Base-by-base conservation (phyloP, 2,888 invertebrate species). In the Dasysyrphus albostriatus region DNA sequence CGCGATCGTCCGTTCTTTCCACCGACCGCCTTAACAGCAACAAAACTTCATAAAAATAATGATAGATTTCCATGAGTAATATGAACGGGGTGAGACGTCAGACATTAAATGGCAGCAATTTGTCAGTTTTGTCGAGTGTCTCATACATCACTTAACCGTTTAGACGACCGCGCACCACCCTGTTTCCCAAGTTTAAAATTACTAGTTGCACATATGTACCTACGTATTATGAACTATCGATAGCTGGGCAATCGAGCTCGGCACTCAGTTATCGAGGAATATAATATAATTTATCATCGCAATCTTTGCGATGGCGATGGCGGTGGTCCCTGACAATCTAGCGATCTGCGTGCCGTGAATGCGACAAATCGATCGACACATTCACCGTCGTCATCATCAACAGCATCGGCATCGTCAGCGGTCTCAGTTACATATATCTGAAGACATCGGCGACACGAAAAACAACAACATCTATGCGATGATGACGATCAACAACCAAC, bases 221-320 rank as follows among this genome's bases (percentile, higher is more conserved):
- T n/a, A 2, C 12, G 24, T 24, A 24, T 24, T 16, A 51, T 51
- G 54, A 69, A 47, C 74, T 49, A 69, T 87, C 82, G 75, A 79
- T 82, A 73, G 54, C 67, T 80, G 39, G 39, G 72, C 81, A 77
- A 67, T 70, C 61, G 61, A 47, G 79, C 42, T 59, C 67, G 54
- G 73, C 77, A 80, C 72, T 75, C 84, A 74, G 85, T 81, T 81
- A 85, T 85, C 73, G 85, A 70, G 44, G 78, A 79, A 72, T 85
- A 83, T 85, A 83, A 88, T 88, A 88, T 88, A 88, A 88, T 88
- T 88, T 88, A 88, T 88, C 76, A 80, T 82, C 78, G 75, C 77
- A 63, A 74, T 84, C 75, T 54, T 47, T 80, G 73, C 82, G 56
- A 76, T 88, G 83, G 79, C 67, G 88, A 76, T 88, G 83, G 79